Base-by-base conservation (phyloP, 2,797 vertebrate species). In the Cercopithecus neglectus region DNA sequence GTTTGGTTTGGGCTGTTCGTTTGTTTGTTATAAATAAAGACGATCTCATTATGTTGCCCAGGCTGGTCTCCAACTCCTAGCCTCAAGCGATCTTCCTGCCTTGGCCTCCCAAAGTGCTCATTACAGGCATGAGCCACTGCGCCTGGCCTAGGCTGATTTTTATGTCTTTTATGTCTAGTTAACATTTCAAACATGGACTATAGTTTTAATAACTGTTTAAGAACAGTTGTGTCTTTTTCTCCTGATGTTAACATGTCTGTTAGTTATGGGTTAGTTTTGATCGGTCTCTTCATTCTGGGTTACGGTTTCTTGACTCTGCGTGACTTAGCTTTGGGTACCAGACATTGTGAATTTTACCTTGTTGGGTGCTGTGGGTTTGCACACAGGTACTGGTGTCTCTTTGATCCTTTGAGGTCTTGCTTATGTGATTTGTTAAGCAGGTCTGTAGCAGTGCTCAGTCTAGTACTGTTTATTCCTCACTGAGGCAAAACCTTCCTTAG, bases 281-380 rank as follows among this genome's bases (percentile, higher is more conserved):
- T 84, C 81, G 50, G 39, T 94, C n/a, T 89, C 44, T 64, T 96
- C 55, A 41, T 82, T 93, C 36, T 67, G 57, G 33, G 24, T 61
- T 86, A 46, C 78, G 36, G 44, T 95, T 97, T 61, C 17, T 33
- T 95, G 11, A 17, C 33, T 41, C 93, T 30, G 8, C 12, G 7
- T 91, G 55, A 33, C 48, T 87, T 59, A 87, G 89, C 79, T 94
- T 84, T 91, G 39, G 78, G 28, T 87, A 12, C 39, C 76, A 90
- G 48, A 81, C 46, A 39, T 72, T 89, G 67, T 88, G n/a, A 75
- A 89, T 91, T 97, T 95, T 94, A 82, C 50, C 28, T 79, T 94
- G 16, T 36, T 89, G 5, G 33, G 8, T 78, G 12, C 79, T 64
- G 19, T 67, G 61, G 30, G 61, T 67, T 33, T 64, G 16, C 61